Percentiles rank a stretch among this genome's conserved stretches.
Evolutionary conservation across 1,140 invertebrate species (phyloP).

Genomic region (Calliopsis andreniformis): DNA sequence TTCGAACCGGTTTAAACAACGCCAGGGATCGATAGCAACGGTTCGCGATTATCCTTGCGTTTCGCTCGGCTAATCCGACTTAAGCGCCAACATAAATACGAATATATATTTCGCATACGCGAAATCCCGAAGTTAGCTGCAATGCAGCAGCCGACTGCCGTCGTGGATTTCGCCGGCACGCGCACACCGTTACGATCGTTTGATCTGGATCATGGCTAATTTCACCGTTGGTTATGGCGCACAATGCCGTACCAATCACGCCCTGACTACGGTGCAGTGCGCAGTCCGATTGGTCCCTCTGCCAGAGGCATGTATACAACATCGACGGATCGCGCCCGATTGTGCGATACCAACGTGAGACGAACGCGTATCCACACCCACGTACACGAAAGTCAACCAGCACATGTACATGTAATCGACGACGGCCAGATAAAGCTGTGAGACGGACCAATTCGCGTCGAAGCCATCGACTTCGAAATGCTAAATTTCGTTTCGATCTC

Average conservation of each 20-base stretch:
- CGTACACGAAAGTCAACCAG: not conserved
- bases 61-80: conserved; percentile 37
- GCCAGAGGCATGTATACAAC: not conserved
- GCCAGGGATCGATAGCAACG: conserved; percentile 15
- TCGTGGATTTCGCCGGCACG: conserved; percentile 42
- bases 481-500: conserved; percentile 58
- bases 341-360: not conserved
- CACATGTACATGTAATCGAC: conserved; percentile 6
- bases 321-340: not conserved
- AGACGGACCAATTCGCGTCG: conserved; percentile 55
- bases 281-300: conserved; percentile 50
- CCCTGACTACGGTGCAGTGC: conserved; percentile 43
- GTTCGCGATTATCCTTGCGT: conserved; percentile 34
- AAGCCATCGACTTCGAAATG: conserved; percentile 59
- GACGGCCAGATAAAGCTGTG: conserved; percentile 58
- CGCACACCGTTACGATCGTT: conserved; percentile 55
- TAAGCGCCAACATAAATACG: conserved; percentile 50
- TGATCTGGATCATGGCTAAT: conserved; percentile 65
- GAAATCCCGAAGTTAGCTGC: conserved; percentile 32
- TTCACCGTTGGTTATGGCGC: conserved; percentile 57
- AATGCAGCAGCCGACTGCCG: conserved; percentile 50
- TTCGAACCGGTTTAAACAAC: conserved; percentile 1
- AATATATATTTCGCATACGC: conserved; percentile 47
- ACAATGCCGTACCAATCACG: conserved; percentile 60
- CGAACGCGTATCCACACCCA: not conserved